These are phyloP conservation scores for Anastatus disparis DNA, from an alignment of 1,140 invertebrate species.

Conservation along the genomic window DNA sequence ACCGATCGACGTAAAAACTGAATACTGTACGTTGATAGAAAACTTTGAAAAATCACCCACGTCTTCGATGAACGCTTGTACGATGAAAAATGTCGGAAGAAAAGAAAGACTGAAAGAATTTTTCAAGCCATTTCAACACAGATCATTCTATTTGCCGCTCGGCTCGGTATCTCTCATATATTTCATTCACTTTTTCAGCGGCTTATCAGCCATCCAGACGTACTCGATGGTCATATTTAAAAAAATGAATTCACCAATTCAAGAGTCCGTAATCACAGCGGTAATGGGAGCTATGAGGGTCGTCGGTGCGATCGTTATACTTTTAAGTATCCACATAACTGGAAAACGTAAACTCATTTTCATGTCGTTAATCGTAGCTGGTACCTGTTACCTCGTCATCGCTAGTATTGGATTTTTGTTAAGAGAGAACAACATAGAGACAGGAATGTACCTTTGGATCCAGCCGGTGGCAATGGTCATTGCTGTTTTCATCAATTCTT, in stretches of 20 bases:
- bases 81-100: too few relatives aligned
- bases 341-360: constrained; percentile 76
- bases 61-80: too few relatives aligned
- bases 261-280: constrained; percentile 72
- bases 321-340: constrained; percentile 73
- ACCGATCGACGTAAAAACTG: constrained; percentile 66
- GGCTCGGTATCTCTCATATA: constrained; percentile 72
- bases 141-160: constrained; percentile 73
- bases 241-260: constrained; percentile 74
- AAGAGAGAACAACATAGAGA: constrained; percentile 16
- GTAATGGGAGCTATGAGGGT: constrained; percentile 75
- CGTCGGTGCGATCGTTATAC: constrained; percentile 71
- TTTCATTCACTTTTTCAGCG: constrained; percentile 77
- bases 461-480: constrained; percentile 74
- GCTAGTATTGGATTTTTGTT: constrained; percentile 68
- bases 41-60: constrained; percentile 51
- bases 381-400: constrained; percentile 71
- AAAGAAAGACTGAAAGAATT: not conserved
- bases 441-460: constrained; percentile 71
- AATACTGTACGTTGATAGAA: constrained; percentile 68
- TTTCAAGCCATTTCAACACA: constrained; percentile 58
- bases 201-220: constrained; percentile 76
- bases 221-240: constrained; percentile 79
- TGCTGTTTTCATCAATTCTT: constrained; percentile 76
- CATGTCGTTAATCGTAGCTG: constrained; percentile 72